phyloP scores from a whole-genome alignment of 2,797 vertebrate genomes.

The Crax fasciolata region DNA sequence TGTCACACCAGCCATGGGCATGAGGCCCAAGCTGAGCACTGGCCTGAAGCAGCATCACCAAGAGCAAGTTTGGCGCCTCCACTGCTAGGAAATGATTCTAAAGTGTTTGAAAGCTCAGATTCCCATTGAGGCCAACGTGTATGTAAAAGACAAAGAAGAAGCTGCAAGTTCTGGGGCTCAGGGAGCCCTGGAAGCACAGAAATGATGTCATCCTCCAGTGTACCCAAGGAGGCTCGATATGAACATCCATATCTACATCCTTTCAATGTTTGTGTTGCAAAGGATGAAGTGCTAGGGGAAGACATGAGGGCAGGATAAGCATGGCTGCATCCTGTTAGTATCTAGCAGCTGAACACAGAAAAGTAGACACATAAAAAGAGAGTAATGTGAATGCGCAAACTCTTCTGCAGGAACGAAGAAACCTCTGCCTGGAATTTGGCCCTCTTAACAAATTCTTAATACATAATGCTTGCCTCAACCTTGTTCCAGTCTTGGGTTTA shows the following conservation, averaged over 20 bases:
- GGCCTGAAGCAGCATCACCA: background rate
- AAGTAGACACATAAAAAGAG: background rate
- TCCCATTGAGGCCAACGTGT: rapidly evolving
- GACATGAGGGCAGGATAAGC: background rate
- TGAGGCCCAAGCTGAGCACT: background rate
- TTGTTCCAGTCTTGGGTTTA: constrained; percentile 36
- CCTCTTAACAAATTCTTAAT: constrained; percentile 14
- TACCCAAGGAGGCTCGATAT: background rate
- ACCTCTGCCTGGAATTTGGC: constrained; percentile 18
- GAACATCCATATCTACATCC: background rate
- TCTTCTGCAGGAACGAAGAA: constrained; percentile 54
- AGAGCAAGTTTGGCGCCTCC: background rate
- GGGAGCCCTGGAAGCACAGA: background rate
- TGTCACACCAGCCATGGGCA: background rate
- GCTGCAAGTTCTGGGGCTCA: background rate
- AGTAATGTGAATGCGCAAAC: background rate
- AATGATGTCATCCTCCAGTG: rapidly evolving
- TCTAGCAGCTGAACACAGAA: background rate
- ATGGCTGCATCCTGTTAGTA: background rate
- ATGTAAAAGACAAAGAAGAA: background rate
- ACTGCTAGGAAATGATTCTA: background rate
- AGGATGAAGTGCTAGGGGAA: rapidly evolving
- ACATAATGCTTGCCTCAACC: constrained; percentile 23
- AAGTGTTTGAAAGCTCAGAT: background rate
- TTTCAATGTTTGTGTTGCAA: background rate